phyloP scores from a whole-genome alignment of 2,113 vertebrate species.

The Alosa alosa region DNA sequence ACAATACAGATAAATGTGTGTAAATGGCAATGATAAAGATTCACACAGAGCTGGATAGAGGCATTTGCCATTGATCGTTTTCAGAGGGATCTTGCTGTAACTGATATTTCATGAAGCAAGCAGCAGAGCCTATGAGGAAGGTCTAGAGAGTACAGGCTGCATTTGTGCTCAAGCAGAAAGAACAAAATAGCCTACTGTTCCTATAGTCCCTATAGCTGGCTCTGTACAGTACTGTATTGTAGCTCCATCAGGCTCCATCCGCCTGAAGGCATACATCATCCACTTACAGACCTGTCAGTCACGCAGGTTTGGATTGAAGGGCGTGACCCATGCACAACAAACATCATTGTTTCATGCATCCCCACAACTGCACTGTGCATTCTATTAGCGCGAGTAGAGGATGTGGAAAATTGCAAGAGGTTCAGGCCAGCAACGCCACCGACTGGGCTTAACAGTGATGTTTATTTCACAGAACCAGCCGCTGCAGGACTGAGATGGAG shows the following conservation, averaged over 20 bases:
- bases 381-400: constrained; percentile 8
- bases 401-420: not conserved
- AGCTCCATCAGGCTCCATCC: constrained; percentile 34
- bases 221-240: not conserved
- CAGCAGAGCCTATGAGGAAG: not conserved
- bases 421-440: not conserved
- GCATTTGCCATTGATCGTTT: not conserved
- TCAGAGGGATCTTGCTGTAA: not conserved
- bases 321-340: constrained; percentile 15
- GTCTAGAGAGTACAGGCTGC: not conserved
- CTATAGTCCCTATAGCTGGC: not conserved
- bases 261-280: constrained; percentile 20
- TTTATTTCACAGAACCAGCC: not conserved
- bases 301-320: not conserved
- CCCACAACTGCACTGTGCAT: not conserved
- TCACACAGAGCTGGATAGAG: not conserved
- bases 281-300: constrained; percentile 27
- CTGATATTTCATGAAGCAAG: not conserved
- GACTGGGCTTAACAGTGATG: not conserved
- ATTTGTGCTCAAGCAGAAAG: not conserved
- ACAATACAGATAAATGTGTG: not conserved
- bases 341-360: constrained; percentile 22
- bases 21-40: not conserved
- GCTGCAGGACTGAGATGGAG: not conserved
- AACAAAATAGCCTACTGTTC: constrained; percentile 3